Conservation (phyloP, 2,113 vertebrate genomes). For the Eleginops maclovinus region DNA sequence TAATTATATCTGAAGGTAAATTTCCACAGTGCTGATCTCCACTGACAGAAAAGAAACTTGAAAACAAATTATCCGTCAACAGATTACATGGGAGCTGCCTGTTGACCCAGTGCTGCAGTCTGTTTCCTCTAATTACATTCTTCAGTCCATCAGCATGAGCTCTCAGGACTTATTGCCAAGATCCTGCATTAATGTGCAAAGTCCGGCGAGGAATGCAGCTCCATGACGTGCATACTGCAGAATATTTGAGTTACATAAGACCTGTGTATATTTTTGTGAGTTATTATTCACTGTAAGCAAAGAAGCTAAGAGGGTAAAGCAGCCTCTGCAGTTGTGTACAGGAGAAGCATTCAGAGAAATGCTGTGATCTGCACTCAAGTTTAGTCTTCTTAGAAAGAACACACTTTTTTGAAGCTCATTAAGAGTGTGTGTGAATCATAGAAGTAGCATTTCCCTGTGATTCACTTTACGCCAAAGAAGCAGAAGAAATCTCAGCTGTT, state of each 20-base stretch:
- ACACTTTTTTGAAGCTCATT: too few species aligned
- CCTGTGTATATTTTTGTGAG: neutral
- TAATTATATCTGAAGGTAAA: neutral
- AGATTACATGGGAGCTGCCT: conserved; percentile 34
- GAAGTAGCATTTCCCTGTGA: neutral
- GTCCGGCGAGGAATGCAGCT: conserved; percentile 38
- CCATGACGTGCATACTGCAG: conserved; percentile 2
- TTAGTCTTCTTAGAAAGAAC: too few species aligned
- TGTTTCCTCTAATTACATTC: conserved; percentile 73
- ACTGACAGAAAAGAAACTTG: conserved; percentile 29
- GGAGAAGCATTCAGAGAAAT: neutral
- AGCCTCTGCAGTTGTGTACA: neutral
- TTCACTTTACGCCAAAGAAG: neutral
- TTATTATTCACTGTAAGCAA: neutral
- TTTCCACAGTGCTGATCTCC: conserved; percentile 2
- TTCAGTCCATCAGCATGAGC: conserved; percentile 50
- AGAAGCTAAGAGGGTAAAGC: neutral
- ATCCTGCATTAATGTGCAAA: conserved; percentile 29
- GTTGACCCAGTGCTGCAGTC: conserved; percentile 34
- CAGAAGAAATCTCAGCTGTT: neutral
- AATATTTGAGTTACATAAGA: conserved; percentile 20
- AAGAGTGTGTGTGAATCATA: neutral
- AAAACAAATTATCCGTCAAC: conserved; percentile 48
- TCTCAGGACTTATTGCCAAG: conserved; percentile 54
- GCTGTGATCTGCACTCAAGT: neutral